Evolutionary conservation across 2,113 vertebrate species (phyloP).

Genomic region (Halcyon malimbica): DNA sequence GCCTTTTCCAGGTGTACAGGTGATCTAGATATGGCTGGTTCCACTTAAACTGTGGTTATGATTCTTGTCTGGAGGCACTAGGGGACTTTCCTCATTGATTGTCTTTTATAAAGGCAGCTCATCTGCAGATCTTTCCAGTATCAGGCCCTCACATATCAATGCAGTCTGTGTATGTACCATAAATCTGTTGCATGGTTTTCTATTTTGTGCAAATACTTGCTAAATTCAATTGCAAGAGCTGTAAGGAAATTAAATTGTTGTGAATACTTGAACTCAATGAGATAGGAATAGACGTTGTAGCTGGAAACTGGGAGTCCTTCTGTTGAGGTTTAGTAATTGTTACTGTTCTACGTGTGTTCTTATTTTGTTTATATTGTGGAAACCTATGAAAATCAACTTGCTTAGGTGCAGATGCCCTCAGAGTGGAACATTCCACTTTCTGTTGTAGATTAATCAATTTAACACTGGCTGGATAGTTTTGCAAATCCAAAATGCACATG

Average conservation of each 20-base stretch:
- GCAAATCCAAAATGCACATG: background rate
- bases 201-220: background rate
- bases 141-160: background rate
- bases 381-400: background rate
- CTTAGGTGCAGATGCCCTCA: background rate
- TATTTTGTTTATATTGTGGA: slow-evolving; percentile 17
- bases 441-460: background rate
- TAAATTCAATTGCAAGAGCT: background rate
- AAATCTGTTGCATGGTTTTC: background rate
- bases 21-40: background rate
- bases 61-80: background rate
- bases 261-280: background rate
- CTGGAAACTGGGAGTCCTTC: background rate
- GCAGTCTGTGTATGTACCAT: background rate
- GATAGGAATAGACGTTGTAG: background rate
- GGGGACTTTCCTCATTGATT: background rate
- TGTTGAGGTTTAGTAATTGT: background rate
- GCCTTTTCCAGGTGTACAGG: background rate
- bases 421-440: background rate
- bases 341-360: background rate
- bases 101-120: background rate
- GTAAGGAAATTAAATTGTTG: background rate
- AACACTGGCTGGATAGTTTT: background rate
- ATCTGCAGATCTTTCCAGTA: background rate
- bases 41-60: background rate